These are phyloP conservation scores for Atherinomorus stipes DNA, from an alignment of 2,113 vertebrate genomes.

Conservation along the genomic window DNA sequence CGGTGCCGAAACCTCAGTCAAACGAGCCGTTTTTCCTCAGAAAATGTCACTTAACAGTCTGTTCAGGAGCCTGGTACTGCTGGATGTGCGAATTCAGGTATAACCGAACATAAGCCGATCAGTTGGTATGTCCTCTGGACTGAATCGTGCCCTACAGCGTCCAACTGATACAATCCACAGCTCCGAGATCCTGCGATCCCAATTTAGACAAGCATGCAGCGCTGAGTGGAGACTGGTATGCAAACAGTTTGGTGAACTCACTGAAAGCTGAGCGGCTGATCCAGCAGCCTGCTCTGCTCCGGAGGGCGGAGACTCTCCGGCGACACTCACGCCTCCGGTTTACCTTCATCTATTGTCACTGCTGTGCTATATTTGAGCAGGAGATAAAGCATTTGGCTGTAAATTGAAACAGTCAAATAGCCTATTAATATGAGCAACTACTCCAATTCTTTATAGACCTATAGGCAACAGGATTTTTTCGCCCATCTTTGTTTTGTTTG, in stretches of 20 bases:
- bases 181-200: slow-evolving; percentile 50
- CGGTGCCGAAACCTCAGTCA: slow-evolving; percentile 40
- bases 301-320: slow-evolving; percentile 68
- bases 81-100: slow-evolving; percentile 3
- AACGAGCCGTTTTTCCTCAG: slow-evolving; percentile 23
- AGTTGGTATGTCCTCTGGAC: slow-evolving; percentile 38
- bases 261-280: slow-evolving; percentile 52
- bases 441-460: no score
- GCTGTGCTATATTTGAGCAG: not conserved
- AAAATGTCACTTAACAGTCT: slow-evolving; percentile 34
- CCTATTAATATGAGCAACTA: not conserved
- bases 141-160: slow-evolving; percentile 33
- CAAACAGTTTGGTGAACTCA: slow-evolving; percentile 70
- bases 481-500: no score
- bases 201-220: slow-evolving; percentile 54
- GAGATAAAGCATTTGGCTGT: not conserved
- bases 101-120: not conserved
- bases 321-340: slow-evolving; percentile 55
- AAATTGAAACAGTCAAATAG: not conserved
- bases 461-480: no score
- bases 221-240: slow-evolving; percentile 54
- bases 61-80: slow-evolving; percentile 8
- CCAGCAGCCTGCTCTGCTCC: slow-evolving; percentile 53
- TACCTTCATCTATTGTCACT: slow-evolving; percentile 12
- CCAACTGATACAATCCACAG: slow-evolving; percentile 70